Percentiles rank a stretch among this genome's conserved stretches.
These are phyloP conservation scores for Astropecten irregularis DNA, from an alignment of 53 echinoderm and acorn worm genomes.

Conservation along the genomic window DNA sequence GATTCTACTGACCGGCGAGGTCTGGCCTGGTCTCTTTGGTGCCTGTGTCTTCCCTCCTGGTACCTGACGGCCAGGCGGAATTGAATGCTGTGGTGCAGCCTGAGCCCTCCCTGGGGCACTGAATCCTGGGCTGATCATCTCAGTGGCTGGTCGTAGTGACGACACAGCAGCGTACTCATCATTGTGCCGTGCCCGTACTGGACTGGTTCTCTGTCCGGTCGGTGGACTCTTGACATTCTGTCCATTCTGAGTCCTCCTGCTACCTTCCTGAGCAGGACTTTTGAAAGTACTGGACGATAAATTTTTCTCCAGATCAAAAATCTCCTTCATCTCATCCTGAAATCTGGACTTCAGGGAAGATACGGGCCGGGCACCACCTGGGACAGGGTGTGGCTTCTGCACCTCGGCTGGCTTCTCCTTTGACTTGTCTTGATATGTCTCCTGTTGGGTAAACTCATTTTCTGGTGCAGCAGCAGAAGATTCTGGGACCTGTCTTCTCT, in stretches of 20 bases:
- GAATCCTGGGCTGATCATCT: slow-evolving; percentile 35
- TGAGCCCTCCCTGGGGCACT: slow-evolving; percentile 47
- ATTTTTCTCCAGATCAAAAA: slow-evolving; percentile 85
- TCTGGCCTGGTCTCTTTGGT: slow-evolving; percentile 18
- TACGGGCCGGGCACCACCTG: slow-evolving; percentile 82
- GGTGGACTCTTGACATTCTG: slow-evolving; percentile 19
- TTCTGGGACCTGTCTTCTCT: slow-evolving; percentile 37
- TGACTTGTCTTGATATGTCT: slow-evolving; percentile 27
- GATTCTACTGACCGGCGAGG: slow-evolving; percentile 36
- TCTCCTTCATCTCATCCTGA: slow-evolving; percentile 75
- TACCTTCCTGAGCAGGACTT: slow-evolving; percentile 60
- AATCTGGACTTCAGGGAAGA: slow-evolving; percentile 78
- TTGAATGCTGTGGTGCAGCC: slow-evolving; percentile 12
- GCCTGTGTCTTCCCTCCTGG: slow-evolving; percentile 17
- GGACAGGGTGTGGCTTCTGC: slow-evolving; percentile 57
- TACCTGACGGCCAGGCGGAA: neutral
- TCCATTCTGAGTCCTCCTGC: slow-evolving; percentile 57
- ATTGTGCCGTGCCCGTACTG: slow-evolving; percentile 62
- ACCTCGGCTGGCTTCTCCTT: slow-evolving; percentile 7
- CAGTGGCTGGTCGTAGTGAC: slow-evolving; percentile 55
- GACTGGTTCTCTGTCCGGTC: slow-evolving; percentile 54
- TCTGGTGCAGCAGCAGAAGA: slow-evolving; percentile 6
- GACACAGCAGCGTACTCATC: slow-evolving; percentile 78
- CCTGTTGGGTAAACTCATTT: slow-evolving; percentile 39
- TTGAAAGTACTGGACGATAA: slow-evolving; percentile 77